phyloP scores from a whole-genome alignment of 92 coral and sea anemone genomes.

The Epizoanthus fatuus region DNA sequence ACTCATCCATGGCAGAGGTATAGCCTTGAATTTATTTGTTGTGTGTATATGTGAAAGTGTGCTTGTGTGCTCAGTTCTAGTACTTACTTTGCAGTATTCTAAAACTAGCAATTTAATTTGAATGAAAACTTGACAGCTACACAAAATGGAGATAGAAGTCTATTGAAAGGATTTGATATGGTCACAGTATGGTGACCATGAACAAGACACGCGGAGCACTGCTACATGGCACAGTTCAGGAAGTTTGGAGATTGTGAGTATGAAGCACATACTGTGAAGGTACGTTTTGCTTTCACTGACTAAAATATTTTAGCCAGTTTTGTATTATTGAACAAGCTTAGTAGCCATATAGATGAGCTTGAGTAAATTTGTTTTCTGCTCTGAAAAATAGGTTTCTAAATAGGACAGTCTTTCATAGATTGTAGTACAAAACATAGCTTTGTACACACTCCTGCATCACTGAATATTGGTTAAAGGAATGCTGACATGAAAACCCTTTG shows the following conservation, averaged over 20 bases:
- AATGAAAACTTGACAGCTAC: conserved; percentile 49
- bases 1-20: conserved; percentile 45
- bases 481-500: too few relatives aligned
- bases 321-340: neutral
- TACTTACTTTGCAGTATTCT: neutral
- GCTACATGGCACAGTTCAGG: neutral
- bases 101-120: conserved; percentile 44
- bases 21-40: conserved; percentile 46
- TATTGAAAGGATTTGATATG: conserved; percentile 32
- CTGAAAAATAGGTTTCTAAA: too few relatives aligned
- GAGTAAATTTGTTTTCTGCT: too few relatives aligned
- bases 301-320: neutral
- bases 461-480: too few relatives aligned
- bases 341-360: neutral
- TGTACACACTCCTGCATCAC: too few relatives aligned
- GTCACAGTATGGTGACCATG: conserved; percentile 32
- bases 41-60: conserved; percentile 35
- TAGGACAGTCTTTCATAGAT: too few relatives aligned
- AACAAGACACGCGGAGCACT: neutral
- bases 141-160: conserved; percentile 32
- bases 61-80: conserved; percentile 11
- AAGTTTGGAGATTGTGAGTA: conserved; percentile 25
- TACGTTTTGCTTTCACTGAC: conserved; percentile 5
- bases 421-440: too few relatives aligned
- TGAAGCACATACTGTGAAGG: neutral